Evolutionary conservation across 2,888 invertebrate species (phyloP), one percentile per base, ranked within the genome.

Genomic region (Acheta domesticus): DNA sequence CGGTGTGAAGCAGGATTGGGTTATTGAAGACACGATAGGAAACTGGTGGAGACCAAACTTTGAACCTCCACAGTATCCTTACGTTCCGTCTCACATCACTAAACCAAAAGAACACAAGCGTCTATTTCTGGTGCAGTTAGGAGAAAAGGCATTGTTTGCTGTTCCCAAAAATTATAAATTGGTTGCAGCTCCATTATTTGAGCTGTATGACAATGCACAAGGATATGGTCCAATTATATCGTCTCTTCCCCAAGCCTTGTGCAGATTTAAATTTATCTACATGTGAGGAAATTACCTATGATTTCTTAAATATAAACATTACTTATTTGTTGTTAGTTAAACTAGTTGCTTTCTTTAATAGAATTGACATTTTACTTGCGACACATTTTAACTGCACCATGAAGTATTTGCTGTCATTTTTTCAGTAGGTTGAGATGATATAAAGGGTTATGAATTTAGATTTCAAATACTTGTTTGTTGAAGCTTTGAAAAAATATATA

Each of bases 41-140:
- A 99, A 99, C 88, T 99, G 99, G 99, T 99, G 99, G 99, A 90
- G 99, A 82, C 99, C 99, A 0, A 99, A 99, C 89, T 99, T 99
- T 88, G 99, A 99, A 88, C 99, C 99, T 23, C 99, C 99, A 1
- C 98, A 99, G 86, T 99, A 99, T 88, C 99, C 99, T 0, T 99
- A 99, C 90, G 94, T 99, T 85, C 99, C 99, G 12, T 98, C 99
- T 0, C 99, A 99, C 88, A 98, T 99, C 83, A 99, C 99, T 0
- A 98, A 98, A 88, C 99, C 99, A 2, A 99, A 99, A 87, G 99
- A 99, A 89, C 99, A 99, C 87, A 99, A 98, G 86, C 92, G 97
- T 82, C 89, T 98, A 77, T 99, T 98, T 88, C 91, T 99, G 79
- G 99, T 99, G 4, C 99, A 99, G 87, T 91, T 99, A 5, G 98